Percentiles rank a stretch among this genome's conserved stretches.
These are phyloP conservation scores for Metalampra italica DNA, from an alignment of 2,888 invertebrate species.

Conservation along the genomic window DNA sequence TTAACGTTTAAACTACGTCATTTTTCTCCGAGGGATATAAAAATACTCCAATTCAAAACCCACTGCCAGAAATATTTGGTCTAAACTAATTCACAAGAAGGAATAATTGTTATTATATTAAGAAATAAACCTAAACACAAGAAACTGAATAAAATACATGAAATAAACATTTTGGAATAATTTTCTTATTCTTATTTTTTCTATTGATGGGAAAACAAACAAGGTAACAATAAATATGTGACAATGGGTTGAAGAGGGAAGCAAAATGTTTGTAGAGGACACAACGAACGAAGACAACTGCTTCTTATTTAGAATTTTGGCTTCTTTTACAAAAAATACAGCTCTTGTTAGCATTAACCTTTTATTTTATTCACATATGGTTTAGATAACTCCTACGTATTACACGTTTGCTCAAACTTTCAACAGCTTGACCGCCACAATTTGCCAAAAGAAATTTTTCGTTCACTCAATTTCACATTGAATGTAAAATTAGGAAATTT, in stretches of 20 bases:
- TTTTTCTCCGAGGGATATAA: slow-evolving; percentile 41
- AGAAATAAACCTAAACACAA: slow-evolving; percentile 20
- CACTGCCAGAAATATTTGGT: slow-evolving; percentile 53
- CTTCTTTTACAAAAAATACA: background rate
- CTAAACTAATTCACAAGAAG: slow-evolving; percentile 16
- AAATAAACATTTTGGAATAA: background rate
- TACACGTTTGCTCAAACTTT: no score
- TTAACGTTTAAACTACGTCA: slow-evolving; percentile 43
- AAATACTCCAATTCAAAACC: slow-evolving; percentile 41
- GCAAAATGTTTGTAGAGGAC: background rate
- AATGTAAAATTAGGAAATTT: no score
- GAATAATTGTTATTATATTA: slow-evolving; percentile 17
- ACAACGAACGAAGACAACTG: background rate
- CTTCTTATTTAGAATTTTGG: background rate
- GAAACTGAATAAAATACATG: slow-evolving; percentile 3
- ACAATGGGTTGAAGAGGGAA: slow-evolving; percentile 17
- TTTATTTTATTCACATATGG: no score
- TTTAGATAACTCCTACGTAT: background rate
- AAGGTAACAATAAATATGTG: slow-evolving; percentile 1
- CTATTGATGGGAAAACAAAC: background rate
- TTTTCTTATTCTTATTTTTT: no score
- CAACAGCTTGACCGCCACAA: no score
- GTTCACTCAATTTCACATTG: no score
- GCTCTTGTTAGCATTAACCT: no score
- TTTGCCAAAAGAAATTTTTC: no score